A percentile compares a stretch with the other conserved stretches of the same genome.
Evolutionary conservation across 2,113 vertebrate genomes (phyloP).

Genomic region (Monopterus albus): DNA sequence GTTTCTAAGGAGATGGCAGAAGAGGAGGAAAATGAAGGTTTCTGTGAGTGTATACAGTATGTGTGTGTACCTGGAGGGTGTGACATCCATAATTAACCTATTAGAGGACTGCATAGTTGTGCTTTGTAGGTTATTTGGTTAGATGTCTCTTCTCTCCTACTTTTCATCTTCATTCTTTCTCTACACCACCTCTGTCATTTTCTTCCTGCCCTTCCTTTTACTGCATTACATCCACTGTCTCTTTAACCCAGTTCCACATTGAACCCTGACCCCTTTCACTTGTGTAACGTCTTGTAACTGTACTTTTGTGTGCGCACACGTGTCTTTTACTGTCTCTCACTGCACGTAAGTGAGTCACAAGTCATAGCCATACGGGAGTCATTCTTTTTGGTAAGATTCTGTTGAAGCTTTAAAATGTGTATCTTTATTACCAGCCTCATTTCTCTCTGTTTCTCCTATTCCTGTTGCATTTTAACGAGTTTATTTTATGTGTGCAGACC

Average conservation of each 20-base stretch:
- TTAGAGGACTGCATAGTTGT: not conserved
- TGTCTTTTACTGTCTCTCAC: slow-evolving; percentile 7
- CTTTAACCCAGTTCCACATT: slow-evolving; percentile 66
- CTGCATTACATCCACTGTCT: slow-evolving; percentile 27
- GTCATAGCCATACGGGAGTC: slow-evolving; percentile 8
- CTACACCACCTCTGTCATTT: too few relatives aligned
- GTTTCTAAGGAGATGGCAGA: slow-evolving; percentile 26
- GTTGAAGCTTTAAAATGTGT: not conserved
- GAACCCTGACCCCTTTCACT: slow-evolving; percentile 60
- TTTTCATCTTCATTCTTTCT: too few relatives aligned
- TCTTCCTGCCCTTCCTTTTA: slow-evolving; percentile 1
- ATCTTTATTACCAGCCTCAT: not conserved
- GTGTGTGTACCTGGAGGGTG: slow-evolving; percentile 1
- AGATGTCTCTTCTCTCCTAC: not conserved
- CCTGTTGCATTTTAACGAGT: not conserved
- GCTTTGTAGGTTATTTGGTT: not conserved
- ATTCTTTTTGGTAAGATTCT: not conserved
- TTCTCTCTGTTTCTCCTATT: not conserved
- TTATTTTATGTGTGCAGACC: not conserved
- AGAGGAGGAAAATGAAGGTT: not conserved
- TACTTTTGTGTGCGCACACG: slow-evolving; percentile 7
- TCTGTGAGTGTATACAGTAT: too few relatives aligned
- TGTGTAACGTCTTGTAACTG: slow-evolving; percentile 61
- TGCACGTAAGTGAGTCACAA: slow-evolving; percentile 24
- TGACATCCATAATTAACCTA: slow-evolving; percentile 18